Evolutionary conservation across 2,888 invertebrate species (phyloP).

Genomic region (Hymenopus coronatus): DNA sequence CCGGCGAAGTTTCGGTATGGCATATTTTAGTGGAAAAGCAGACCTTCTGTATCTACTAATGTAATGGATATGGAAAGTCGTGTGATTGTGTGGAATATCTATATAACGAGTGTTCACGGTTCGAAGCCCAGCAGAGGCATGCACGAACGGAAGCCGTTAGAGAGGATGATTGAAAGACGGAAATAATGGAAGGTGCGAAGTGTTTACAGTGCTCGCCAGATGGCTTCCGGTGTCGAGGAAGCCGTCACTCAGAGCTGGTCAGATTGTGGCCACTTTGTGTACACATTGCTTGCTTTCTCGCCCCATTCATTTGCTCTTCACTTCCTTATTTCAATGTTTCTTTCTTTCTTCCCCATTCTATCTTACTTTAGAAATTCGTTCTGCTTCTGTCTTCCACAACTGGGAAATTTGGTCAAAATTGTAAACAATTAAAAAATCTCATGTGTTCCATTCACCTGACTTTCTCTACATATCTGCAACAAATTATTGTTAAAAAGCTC

Average conservation of each 20-base stretch:
- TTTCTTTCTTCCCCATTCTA: background rate
- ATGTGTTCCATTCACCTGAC: no score
- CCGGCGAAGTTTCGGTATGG: no score
- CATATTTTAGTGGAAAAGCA: no score
- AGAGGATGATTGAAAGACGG: conserved; percentile 8
- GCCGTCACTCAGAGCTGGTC: conserved; percentile 10
- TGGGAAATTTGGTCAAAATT: no score
- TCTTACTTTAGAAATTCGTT: no score
- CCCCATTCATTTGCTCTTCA: background rate
- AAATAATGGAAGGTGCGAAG: conserved; percentile 16
- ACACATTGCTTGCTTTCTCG: background rate
- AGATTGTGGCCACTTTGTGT: conserved; percentile 14
- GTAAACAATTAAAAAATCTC: no score
- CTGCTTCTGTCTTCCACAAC: no score
- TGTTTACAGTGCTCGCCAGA: conserved; percentile 10
- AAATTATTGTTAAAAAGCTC: no score
- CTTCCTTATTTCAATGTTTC: background rate
- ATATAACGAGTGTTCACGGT: background rate
- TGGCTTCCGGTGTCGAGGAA: conserved; percentile 3
- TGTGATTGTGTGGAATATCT: no score
- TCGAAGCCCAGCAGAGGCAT: background rate
- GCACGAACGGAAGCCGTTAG: background rate
- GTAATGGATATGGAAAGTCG: background rate
- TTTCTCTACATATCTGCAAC: no score
- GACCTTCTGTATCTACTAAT: no score